phyloP scores from a whole-genome alignment of 2,888 invertebrate species.

The Cantharis rufa region DNA sequence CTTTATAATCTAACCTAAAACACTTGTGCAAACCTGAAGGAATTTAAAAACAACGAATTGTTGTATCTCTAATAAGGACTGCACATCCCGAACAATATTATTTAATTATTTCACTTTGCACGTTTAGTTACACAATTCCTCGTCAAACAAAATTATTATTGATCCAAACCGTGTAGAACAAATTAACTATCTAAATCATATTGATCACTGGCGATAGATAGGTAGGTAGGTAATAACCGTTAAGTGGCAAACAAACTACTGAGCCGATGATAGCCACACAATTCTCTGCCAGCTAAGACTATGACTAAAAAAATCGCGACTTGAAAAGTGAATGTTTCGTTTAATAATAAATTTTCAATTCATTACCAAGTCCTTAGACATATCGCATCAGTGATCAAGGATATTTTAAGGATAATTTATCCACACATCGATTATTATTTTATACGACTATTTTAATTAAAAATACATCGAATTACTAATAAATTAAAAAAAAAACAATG shows the following conservation, averaged over 20 bases:
- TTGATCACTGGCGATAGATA: not conserved
- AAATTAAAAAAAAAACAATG: not conserved
- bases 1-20: not conserved
- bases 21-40: not conserved
- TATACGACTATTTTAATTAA: not conserved
- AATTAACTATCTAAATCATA: not conserved
- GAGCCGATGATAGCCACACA: not conserved
- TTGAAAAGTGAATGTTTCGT: not conserved
- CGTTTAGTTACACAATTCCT: not conserved
- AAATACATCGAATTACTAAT: not conserved
- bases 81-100: not conserved
- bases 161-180: not conserved
- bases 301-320: not conserved
- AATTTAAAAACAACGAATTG: not conserved
- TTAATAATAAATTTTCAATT: not conserved
- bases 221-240: not conserved
- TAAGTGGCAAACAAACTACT: not conserved
- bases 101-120: not conserved
- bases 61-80: not conserved
- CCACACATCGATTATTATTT: not conserved
- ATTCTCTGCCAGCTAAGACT: not conserved
- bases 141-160: not conserved
- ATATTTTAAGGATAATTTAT: not conserved
- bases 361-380: not conserved
- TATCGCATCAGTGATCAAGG: not conserved